Conservation (phyloP, 1,140 invertebrate genomes). For the Hycleus cichorii region DNA sequence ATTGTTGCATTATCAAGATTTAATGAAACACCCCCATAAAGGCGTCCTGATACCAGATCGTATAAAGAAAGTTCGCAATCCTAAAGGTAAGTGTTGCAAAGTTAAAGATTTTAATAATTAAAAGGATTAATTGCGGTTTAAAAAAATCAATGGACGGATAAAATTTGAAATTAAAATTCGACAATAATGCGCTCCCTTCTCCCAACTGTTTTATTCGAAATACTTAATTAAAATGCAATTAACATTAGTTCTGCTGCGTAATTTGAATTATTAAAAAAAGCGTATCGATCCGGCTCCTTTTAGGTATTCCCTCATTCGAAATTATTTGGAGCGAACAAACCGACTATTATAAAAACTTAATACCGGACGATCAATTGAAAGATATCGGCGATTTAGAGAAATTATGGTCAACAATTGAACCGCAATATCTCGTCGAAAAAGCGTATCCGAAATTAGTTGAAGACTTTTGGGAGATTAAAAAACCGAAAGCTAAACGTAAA, state of each 20-base stretch:
- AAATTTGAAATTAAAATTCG: no score
- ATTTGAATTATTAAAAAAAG: background rate
- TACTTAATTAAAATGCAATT: no score
- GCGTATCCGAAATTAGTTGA: constrained; percentile 61
- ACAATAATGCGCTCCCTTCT: no score
- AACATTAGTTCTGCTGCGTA: no score
- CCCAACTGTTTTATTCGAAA: no score
- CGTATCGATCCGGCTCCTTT: background rate
- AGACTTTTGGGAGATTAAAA: constrained; percentile 51
- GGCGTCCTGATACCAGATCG: constrained; percentile 42
- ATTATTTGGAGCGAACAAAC: constrained; percentile 58
- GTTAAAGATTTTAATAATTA: background rate
- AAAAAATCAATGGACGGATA: no score
- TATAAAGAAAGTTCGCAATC: constrained; percentile 55
- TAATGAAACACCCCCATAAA: constrained; percentile 18
- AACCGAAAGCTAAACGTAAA: constrained; percentile 42
- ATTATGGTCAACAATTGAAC: constrained; percentile 59
- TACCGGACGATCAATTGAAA: constrained; percentile 48
- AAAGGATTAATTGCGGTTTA: background rate
- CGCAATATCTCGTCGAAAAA: constrained; percentile 52
- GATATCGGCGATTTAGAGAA: constrained; percentile 37
- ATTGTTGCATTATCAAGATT: constrained; percentile 40
- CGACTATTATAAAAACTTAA: constrained; percentile 48
- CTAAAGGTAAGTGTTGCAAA: constrained; percentile 41
- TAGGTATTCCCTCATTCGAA: constrained; percentile 59